These are phyloP conservation scores for Montipora capricornis DNA, from an alignment of 64 coral and sea anemone genomes.

Conservation along the genomic window DNA sequence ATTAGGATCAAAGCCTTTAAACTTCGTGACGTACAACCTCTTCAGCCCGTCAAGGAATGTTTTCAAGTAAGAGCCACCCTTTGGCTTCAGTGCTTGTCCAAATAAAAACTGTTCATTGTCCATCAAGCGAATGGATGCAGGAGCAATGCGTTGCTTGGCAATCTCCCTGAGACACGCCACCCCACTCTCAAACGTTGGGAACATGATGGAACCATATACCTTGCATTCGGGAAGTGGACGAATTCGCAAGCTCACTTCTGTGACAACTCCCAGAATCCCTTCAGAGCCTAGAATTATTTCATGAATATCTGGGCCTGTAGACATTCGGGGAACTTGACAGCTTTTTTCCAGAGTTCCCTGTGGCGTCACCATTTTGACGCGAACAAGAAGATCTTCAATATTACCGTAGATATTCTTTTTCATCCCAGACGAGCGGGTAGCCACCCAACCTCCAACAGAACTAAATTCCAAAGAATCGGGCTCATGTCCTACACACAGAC, in stretches of 20 bases:
- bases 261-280: constrained; percentile 94
- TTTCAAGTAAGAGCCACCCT: constrained; percentile 87
- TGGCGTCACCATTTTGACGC: constrained; percentile 92
- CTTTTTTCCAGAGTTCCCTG: constrained; percentile 96
- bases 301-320: constrained; percentile 97
- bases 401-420: constrained; percentile 99
- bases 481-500: constrained; percentile 94
- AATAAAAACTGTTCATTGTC: constrained; percentile 98
- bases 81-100: constrained; percentile 92
- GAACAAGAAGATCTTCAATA: constrained; percentile 95
- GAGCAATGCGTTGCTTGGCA: constrained; percentile 90
- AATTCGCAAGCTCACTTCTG: constrained; percentile 95
- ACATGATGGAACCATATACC: constrained; percentile 88
- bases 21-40: constrained; percentile 92
- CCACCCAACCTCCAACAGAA: constrained; percentile 98
- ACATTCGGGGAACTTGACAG: constrained; percentile 98
- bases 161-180: constrained; percentile 86
- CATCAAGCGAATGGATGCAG: constrained; percentile 96
- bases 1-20: constrained; percentile 94
- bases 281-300: constrained; percentile 96
- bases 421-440: constrained; percentile 97
- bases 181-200: constrained; percentile 87
- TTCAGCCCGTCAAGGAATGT: constrained; percentile 95
- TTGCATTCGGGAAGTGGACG: constrained; percentile 89
- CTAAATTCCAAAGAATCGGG: constrained; percentile 99